Evolutionary conservation across 2,888 invertebrate genomes (phyloP), one percentile per base, ranked within the genome.

Genomic region (Sipha maydis): DNA sequence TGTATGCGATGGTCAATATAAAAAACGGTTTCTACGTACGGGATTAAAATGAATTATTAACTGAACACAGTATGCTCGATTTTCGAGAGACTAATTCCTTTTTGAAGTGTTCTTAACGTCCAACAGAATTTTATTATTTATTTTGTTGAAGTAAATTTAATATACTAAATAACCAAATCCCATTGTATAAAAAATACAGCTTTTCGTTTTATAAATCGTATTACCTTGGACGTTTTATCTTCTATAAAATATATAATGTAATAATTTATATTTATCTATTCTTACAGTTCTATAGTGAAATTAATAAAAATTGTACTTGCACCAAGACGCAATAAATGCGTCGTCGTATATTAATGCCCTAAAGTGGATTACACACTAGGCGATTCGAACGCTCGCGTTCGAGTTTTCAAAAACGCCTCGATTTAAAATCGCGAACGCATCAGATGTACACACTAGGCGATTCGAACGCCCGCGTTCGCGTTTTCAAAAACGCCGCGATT

Each of bases 11-110:
- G 31, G 48, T 83, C 48, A 28, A 71, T 71, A 48, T 71, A 48
- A 48, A 48, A 48, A 71, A 71, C 0, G 21, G 67, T 31, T 83
- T 71, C 21, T 31, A 71, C 28, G 48, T 11, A 69, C 28, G 21
- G 71, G 71, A 71, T 83, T 83, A 83, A 31, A 69, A 71, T 69
- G 71, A 83, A 54, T 61, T 83, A 83, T 28, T 31, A 71, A 28
- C 31, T 28, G 69, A 41, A 48, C 4, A 34, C 25, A 75, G 21
- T 21, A 34, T 25, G n/a, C n/a, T 19, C n/a, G 67, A n/a, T 19
- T 41, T 19, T 19, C 41, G 9, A 19, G 38, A 41, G 80, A 67
- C 19, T n/a, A 28, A 67, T 83, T 71, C 34, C 31, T 28, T 67
- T 71, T 71, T 48, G 71, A 71, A 31, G 19, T 21, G 7, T 80